Evolutionary conservation across 2,888 invertebrate species (phyloP).

Genomic region (Hydriomena furcata): DNA sequence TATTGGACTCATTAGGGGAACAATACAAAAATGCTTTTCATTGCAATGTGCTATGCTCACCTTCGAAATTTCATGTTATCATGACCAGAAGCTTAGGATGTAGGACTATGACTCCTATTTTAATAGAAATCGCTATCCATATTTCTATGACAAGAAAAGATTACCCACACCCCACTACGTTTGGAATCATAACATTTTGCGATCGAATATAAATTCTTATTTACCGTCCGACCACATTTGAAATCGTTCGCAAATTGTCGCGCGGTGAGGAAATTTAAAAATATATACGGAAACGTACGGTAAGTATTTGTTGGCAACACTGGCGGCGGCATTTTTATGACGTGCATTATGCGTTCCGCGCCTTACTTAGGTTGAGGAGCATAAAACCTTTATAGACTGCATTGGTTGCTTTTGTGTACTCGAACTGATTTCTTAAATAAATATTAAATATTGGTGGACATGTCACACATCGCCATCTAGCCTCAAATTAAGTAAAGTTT

Average conservation of each 20-base stretch:
- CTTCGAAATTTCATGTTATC: no score
- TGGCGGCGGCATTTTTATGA: slow-evolving; percentile 27
- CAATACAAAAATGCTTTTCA: no score
- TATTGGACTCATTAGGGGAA: no score
- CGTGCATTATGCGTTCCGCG: slow-evolving; percentile 22
- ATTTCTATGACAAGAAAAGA: slow-evolving; percentile 28
- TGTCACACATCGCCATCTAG: no score
- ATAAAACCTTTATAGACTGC: slow-evolving; percentile 5
- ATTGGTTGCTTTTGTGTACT: slow-evolving; percentile 7
- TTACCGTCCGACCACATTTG: slow-evolving; percentile 33
- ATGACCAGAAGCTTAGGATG: no score
- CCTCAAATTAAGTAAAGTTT: no score
- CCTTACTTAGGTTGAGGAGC: slow-evolving; percentile 22
- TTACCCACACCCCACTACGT: slow-evolving; percentile 22
- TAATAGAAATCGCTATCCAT: no score
- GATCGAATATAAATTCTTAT: slow-evolving; percentile 41
- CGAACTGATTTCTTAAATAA: no score
- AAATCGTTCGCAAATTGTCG: slow-evolving; percentile 41
- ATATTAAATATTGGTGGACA: no score
- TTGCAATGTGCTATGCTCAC: no score
- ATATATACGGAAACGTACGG: slow-evolving; percentile 35
- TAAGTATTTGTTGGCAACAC: slow-evolving; percentile 25
- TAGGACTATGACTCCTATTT: no score
- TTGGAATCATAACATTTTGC: slow-evolving; percentile 33
- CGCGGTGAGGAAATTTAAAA: slow-evolving; percentile 33